These are phyloP conservation scores for Menidia beryllina DNA, from an alignment of 2,113 vertebrate species.

Conservation along the genomic window DNA sequence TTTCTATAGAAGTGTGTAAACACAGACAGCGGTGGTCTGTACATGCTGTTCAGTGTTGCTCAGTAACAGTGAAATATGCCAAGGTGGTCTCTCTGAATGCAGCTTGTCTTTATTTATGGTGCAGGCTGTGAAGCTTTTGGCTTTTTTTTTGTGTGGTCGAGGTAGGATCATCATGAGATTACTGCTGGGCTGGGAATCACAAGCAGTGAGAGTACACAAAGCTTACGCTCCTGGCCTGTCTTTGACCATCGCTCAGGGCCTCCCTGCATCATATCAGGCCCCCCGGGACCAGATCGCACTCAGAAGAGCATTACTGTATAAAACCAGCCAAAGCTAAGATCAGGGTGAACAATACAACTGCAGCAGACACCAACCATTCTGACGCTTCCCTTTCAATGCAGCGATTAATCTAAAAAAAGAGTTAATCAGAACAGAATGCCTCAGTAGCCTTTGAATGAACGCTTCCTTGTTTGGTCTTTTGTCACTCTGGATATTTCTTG, in stretches of 20 bases:
- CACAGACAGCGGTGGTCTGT: conserved; percentile 37
- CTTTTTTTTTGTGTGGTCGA: conserved; percentile 80
- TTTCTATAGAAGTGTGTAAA: conserved; percentile 35
- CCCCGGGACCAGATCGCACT: conserved; percentile 43
- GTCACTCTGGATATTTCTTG: background rate
- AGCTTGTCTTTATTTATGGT: conserved; percentile 75
- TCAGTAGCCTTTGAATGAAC: conserved; percentile 24
- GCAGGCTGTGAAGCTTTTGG: conserved; percentile 60
- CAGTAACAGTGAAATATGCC: conserved; percentile 43
- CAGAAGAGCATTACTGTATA: conserved; percentile 46
- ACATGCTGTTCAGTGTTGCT: conserved; percentile 34
- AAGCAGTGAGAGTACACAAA: conserved; percentile 60
- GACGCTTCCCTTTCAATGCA: conserved; percentile 50
- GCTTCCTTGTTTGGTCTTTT: conserved; percentile 23
- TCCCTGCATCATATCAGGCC: conserved; percentile 52
- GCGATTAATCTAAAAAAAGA: conserved; percentile 19
- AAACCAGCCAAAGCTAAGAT: conserved; percentile 50
- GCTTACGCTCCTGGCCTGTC: conserved; percentile 62
- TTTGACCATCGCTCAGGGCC: conserved; percentile 66
- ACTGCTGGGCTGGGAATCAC: conserved; percentile 66
- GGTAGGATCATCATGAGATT: conserved; percentile 72
- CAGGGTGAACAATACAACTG: conserved; percentile 55
- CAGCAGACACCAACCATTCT: conserved; percentile 37
- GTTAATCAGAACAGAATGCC: conserved; percentile 21
- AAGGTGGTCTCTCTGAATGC: conserved; percentile 71